These are phyloP conservation scores for Rhorus exstirpatorius DNA, from an alignment of 2,888 invertebrate species.

Conservation along the genomic window DNA sequence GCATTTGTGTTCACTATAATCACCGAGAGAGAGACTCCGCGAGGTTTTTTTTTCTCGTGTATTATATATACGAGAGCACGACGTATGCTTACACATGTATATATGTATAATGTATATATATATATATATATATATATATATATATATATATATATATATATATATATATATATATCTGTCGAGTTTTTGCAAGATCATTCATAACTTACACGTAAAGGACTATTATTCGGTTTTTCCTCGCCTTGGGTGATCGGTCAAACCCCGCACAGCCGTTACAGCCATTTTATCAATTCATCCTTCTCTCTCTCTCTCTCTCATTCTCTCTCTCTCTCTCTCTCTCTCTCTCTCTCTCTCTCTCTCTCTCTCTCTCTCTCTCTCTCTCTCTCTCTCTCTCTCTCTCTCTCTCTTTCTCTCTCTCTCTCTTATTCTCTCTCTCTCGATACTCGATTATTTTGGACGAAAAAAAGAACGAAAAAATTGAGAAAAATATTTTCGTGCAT, in stretches of 20 bases:
- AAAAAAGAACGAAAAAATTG: background rate
- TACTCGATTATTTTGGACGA: conserved; percentile 10
- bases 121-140: conserved; percentile 9
- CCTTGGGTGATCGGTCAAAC: conserved; percentile 60
- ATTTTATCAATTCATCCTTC: conserved; percentile 31
- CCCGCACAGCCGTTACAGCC: conserved; percentile 50
- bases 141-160: background rate
- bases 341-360: background rate
- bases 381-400: background rate
- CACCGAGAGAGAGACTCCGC: too few species aligned
- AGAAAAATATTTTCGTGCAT: background rate
- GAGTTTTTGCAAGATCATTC: conserved; percentile 83
- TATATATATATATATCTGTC: background rate
- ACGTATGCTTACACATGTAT: background rate
- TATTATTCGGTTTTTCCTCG: conserved; percentile 54
- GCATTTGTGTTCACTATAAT: too few species aligned
- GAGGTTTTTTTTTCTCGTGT: too few species aligned
- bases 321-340: background rate
- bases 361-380: background rate
- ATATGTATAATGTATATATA: too few species aligned
- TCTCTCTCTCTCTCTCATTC: background rate
- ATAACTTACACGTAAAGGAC: conserved; percentile 75
- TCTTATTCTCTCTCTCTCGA: background rate
- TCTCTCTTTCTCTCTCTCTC: background rate
- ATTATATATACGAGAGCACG: too few species aligned